phyloP scores from a whole-genome alignment of 2,113 vertebrate species.

The Chlamydotis undulata region DNA sequence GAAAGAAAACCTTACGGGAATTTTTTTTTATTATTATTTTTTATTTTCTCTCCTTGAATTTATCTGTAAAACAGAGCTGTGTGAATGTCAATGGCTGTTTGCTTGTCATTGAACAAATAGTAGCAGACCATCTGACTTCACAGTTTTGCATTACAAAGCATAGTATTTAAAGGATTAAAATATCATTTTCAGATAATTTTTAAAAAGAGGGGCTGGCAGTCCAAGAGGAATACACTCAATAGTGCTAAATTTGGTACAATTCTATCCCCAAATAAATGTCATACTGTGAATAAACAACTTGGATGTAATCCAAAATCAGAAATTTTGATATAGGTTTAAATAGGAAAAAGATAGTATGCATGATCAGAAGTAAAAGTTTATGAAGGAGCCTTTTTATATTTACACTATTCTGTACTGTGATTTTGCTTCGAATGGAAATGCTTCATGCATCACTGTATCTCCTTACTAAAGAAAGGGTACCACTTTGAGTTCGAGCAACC shows the following conservation, averaged over 20 bases:
- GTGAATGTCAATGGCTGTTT: not conserved
- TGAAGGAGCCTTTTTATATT: not conserved
- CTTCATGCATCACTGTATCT: not conserved
- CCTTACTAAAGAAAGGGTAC: not conserved
- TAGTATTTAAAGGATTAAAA: constrained; percentile 20
- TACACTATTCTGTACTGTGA: not conserved
- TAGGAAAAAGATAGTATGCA: not conserved
- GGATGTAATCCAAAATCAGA: not conserved
- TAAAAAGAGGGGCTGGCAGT: not conserved
- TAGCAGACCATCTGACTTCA: not conserved
- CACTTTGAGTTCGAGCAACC: not conserved
- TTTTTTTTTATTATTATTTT: not conserved
- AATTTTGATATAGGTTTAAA: not conserved
- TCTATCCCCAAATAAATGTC: not conserved
- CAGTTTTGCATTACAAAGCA: constrained; percentile 8
- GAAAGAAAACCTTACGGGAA: not conserved
- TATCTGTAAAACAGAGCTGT: not conserved
- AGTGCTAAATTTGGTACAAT: not conserved
- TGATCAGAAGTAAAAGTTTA: not conserved
- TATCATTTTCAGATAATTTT: not conserved
- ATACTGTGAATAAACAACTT: not conserved
- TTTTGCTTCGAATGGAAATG: not conserved
- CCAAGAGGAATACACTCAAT: not conserved
- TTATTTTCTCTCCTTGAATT: not conserved
- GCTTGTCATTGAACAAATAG: not conserved